These are phyloP conservation scores for Matsumyia berberina DNA, from an alignment of 2,888 invertebrate genomes.

Conservation along the genomic window DNA sequence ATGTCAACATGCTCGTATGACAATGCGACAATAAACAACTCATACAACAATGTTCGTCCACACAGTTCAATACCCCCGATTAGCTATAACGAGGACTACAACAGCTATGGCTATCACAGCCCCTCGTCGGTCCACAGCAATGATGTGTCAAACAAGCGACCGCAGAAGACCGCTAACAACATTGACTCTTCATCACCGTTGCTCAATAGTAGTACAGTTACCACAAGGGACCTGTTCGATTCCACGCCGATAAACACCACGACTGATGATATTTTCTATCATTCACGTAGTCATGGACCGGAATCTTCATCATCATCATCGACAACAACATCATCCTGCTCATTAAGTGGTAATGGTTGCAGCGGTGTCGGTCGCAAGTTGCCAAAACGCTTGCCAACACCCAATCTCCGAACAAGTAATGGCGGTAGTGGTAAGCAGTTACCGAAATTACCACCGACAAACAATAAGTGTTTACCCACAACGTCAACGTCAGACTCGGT, in stretches of 20 bases:
- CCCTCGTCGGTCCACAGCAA: slow-evolving; percentile 4
- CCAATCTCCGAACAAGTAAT: slow-evolving; percentile 56
- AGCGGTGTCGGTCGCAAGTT: slow-evolving; percentile 78
- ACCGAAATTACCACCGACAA: slow-evolving; percentile 78
- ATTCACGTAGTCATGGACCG: slow-evolving; percentile 12
- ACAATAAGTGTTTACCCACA: slow-evolving; percentile 42
- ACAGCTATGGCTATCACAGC: slow-evolving; percentile 83
- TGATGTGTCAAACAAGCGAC: slow-evolving; percentile 8
- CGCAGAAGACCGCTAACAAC: neutral
- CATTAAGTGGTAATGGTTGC: slow-evolving; percentile 60
- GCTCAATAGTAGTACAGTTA: slow-evolving; percentile 41
- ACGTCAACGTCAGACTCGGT: slow-evolving; percentile 34
- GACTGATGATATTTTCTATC: slow-evolving; percentile 81
- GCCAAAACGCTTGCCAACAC: slow-evolving; percentile 80
- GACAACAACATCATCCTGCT: slow-evolving; percentile 55
- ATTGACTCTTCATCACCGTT: slow-evolving; percentile 20
- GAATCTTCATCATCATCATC: slow-evolving; percentile 36
- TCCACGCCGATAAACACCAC: slow-evolving; percentile 77
- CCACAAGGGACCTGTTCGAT: slow-evolving; percentile 54
- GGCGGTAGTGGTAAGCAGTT: slow-evolving; percentile 78
- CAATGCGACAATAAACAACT: slow-evolving; percentile 74
- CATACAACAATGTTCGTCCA: slow-evolving; percentile 78
- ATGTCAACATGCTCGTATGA: slow-evolving; percentile 66
- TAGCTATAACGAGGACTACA: slow-evolving; percentile 89
- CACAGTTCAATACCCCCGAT: slow-evolving; percentile 81